Base-by-base conservation (phyloP, 2,888 invertebrate genomes). In the Ctena decussata region DNA sequence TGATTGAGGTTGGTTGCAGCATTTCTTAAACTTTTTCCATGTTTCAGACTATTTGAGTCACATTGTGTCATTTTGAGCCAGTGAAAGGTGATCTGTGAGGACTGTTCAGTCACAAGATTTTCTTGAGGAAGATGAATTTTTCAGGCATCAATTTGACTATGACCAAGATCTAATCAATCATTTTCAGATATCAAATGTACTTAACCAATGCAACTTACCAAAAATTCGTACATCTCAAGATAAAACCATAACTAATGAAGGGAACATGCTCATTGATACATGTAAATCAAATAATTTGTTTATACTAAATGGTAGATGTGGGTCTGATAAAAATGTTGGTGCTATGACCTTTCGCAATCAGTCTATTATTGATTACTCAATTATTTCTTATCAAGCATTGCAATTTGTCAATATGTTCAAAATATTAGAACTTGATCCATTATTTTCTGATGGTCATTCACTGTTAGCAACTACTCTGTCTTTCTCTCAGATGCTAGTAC, bases 261-360 rank as follows among this genome's bases (percentile, higher is more conserved):
- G 65, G 35, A 65, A 65, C 35, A 65, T 65, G 65, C 65, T 65
- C 35, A 35, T 65, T 65, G 65, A 65, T 35, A 2, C 18, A 65
- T 35, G 65, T n/a, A 65, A 35, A 35, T 65, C 35, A 65, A 65
- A 65, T 35, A 65, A 65, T 35, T 65, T 65, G 35, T 65, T 65
- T 35, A 65, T 65, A 12, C 35, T 65, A 3, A 65, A 65, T 24
- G 65, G 35, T 35, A 65, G 65, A 35, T 65, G 65, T 65, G 65
- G 65, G 1, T 18, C 32, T 32, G 65, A 65, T 21, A 65, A 65
- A 60, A 65, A 65, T 65, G 21, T 65, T 35, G 65, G 65, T 35
- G 65, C 65, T 21, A 35, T 65, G 32, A 65, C 65, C 11, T 65
- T 65, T 35, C 11, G 35, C 18, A 65, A 65, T 65, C 35, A 8